Conservation (phyloP, 2,113 vertebrate species). For the Saguinus midas region DNA sequence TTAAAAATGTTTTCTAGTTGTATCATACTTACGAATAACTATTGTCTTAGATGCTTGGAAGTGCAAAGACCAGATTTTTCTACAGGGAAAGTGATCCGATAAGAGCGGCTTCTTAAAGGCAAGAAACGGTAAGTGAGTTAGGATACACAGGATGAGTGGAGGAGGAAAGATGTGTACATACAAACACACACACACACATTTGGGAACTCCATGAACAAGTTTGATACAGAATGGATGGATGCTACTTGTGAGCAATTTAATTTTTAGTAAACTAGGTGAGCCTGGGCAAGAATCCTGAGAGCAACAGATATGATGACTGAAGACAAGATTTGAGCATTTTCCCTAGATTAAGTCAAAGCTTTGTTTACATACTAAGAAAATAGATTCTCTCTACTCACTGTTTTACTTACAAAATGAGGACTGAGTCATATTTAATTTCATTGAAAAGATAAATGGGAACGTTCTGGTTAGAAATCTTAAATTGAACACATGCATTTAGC, state of each 20-base stretch:
- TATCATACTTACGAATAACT: background rate
- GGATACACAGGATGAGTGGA: background rate
- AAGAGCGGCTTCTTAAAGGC: background rate
- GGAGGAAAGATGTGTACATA: background rate
- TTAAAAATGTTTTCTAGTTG: background rate
- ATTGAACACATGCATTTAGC: background rate
- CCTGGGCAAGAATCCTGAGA: background rate
- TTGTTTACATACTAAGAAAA: background rate
- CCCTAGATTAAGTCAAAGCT: background rate
- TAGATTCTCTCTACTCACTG: background rate
- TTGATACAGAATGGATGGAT: background rate
- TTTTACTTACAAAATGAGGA: background rate
- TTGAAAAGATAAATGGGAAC: background rate
- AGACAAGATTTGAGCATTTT: background rate
- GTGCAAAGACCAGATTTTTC: background rate
- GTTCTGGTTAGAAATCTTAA: background rate
- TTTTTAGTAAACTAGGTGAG: background rate
- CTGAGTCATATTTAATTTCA: background rate
- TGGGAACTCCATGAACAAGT: background rate
- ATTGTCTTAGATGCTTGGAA: background rate
- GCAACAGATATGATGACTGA: fast-evolving
- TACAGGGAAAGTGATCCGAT: background rate
- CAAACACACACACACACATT: too few species aligned
- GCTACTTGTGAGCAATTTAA: fast-evolving
- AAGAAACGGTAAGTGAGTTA: background rate